Base-by-base conservation (phyloP, 1,140 invertebrate genomes). In the Teleogryllus occipitalis region DNA sequence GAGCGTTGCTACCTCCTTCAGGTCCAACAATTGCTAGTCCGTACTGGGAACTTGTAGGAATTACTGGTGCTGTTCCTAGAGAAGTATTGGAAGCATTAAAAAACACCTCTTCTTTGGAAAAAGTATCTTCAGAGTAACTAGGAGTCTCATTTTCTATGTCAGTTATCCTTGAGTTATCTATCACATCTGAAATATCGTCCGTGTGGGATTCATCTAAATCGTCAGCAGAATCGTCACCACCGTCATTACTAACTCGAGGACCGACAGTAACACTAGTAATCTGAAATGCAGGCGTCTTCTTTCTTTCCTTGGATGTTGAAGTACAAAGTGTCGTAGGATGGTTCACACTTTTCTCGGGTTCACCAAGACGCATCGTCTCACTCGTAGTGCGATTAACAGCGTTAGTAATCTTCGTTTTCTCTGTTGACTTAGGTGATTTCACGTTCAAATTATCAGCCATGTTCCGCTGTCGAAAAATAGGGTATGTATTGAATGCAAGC, bases 121-220 rank as follows among this genome's bases (percentile, higher is more conserved):
- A 94, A 6, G 93, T 94, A 82, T 95, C 94, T 85, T 95, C 94
- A 8, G 93, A 94, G 86, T 93, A 94, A 83, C 93, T 94, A 21
- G 94, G 94, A 47, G 94, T 95, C 87, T 95, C 94, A 86, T 93
- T 93, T 87, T 93, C 92, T 83, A 93, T 87, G 84, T 95, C 93
- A n/a, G 93, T 94, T 80, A 94, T 89, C 82, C 93, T 89, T 82
- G 93, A 94, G 83, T 92, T 93, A 84, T 94, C 93, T 47, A 87
- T 82, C 8, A 84, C 85, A 82, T 89, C 89, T 8, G 90, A 91
- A 84, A 90, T 91, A 86, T 97, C 95, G 82, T 92, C 91, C 80
- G 95, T 96, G 86, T 96, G 95, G 87, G 94, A 96, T 89, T 97
- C 95, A 87, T 97, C 95, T 85, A 97, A 89, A 89, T 97, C 96